These are phyloP conservation scores for Tetragnatha versicolor DNA, from an alignment of 1,140 invertebrate genomes.

Conservation along the genomic window DNA sequence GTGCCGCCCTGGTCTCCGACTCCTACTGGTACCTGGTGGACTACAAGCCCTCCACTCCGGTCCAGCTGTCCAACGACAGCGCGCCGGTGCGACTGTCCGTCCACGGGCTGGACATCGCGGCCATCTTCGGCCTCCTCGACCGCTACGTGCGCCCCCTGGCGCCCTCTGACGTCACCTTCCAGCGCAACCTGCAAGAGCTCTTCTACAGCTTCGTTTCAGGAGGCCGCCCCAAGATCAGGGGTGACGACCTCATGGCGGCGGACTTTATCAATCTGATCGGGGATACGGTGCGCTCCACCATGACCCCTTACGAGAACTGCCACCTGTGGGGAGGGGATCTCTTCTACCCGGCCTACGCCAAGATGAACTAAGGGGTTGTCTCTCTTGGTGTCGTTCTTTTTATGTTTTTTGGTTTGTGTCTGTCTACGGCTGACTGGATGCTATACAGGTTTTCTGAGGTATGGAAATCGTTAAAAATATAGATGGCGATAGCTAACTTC, in stretches of 20 bases:
- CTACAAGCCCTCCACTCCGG: constrained; percentile 62
- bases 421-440: too few relatives aligned
- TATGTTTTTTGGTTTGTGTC: too few relatives aligned
- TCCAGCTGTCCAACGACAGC: constrained; percentile 45
- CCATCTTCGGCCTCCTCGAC: constrained; percentile 73
- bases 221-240: constrained; percentile 64
- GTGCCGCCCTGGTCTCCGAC: constrained; percentile 66
- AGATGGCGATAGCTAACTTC: too few relatives aligned
- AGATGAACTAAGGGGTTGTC: constrained; percentile 69
- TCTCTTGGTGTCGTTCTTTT: too few relatives aligned
- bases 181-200: constrained; percentile 79
- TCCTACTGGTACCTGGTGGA: constrained; percentile 78
- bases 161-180: constrained; percentile 71
- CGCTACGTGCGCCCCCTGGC: constrained; percentile 75
- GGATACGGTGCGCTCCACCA: neutral
- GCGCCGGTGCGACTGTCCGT: constrained; percentile 65
- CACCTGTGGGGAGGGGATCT: constrained; percentile 77
- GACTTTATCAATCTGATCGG: constrained; percentile 69
- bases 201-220: constrained; percentile 80
- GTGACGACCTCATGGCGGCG: constrained; percentile 71
- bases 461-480: too few relatives aligned
- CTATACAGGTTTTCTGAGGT: too few relatives aligned
- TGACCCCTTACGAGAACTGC: constrained; percentile 67
- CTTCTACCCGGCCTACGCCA: constrained; percentile 75
- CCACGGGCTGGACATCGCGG: constrained; percentile 74